Conservation (phyloP, 2,797 vertebrate species). For the Peromyscus nudipes region DNA sequence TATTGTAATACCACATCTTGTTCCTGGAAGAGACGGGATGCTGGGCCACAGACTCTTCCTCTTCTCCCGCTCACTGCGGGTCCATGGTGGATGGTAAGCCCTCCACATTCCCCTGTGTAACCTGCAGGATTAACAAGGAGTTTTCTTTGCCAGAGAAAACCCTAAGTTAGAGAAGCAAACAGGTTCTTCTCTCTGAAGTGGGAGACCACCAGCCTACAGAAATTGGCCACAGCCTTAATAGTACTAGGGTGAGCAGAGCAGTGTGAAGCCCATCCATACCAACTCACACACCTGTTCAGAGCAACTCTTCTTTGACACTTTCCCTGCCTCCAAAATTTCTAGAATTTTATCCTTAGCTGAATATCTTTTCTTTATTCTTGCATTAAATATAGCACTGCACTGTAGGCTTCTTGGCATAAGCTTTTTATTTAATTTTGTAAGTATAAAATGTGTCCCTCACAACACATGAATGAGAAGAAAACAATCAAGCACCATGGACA, state of each 20-base stretch:
- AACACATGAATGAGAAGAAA: slow-evolving; percentile 8
- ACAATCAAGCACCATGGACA: slow-evolving; percentile 35
- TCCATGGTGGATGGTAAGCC: neutral
- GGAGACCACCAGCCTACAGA: neutral
- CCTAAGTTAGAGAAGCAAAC: neutral
- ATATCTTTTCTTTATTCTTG: slow-evolving; percentile 10
- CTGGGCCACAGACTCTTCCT: neutral
- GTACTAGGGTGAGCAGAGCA: neutral
- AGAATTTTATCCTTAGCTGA: neutral
- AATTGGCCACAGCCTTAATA: neutral
- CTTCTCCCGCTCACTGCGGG: neutral
- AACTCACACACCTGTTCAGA: neutral
- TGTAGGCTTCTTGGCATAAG: slow-evolving; percentile 18
- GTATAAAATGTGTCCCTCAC: slow-evolving; percentile 15
- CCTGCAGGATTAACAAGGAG: neutral
- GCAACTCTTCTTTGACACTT: slow-evolving; percentile 4
- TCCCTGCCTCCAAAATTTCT: neutral
- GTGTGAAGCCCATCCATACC: neutral
- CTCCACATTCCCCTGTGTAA: neutral
- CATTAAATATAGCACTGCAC: neutral
- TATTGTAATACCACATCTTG: neutral
- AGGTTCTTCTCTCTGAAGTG: neutral
- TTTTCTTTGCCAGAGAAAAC: neutral
- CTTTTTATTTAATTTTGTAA: slow-evolving; percentile 31
- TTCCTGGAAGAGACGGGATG: neutral